Conservation (phyloP, 2,888 invertebrate species). For the Drosophila emarginata region DNA sequence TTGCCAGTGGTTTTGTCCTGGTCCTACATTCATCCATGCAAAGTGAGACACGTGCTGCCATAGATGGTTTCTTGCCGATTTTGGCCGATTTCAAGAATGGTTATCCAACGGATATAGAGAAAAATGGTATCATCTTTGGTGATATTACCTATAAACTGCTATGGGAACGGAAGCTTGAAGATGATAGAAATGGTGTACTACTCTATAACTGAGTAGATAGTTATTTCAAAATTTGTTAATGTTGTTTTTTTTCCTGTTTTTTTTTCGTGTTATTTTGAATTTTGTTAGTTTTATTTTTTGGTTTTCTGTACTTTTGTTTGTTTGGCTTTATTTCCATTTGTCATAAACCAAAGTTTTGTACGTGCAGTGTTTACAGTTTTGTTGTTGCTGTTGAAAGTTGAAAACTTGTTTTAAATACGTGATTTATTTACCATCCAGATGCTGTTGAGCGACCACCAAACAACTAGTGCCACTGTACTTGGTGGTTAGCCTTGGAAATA, state of each 20-base stretch:
- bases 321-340: conserved; percentile 54
- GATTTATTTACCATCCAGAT: conserved; percentile 72
- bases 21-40: conserved; percentile 50
- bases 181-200: conserved; percentile 49
- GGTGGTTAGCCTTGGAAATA: conserved; percentile 36
- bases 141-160: conserved; percentile 56
- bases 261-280: not conserved
- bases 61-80: conserved; percentile 52
- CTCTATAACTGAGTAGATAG: conserved; percentile 44
- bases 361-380: conserved; percentile 69
- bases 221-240: conserved; percentile 5
- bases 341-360: conserved; percentile 73
- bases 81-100: conserved; percentile 48
- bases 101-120: conserved; percentile 41
- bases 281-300: conserved; percentile 12
- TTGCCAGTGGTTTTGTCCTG: conserved; percentile 57
- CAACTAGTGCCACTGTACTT: conserved; percentile 44
- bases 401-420: conserved; percentile 76
- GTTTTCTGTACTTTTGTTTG: conserved; percentile 30
- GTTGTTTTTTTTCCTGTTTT: not conserved
- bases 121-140: conserved; percentile 23
- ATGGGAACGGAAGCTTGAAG: conserved; percentile 61
- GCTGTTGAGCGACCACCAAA: conserved; percentile 46
- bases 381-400: conserved; percentile 47
- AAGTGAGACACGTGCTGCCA: conserved; percentile 52